Percentiles rank a stretch among this genome's conserved stretches.
These are phyloP conservation scores for Corvus moneduloides DNA, from an alignment of 2,113 vertebrate species.

Conservation along the genomic window DNA sequence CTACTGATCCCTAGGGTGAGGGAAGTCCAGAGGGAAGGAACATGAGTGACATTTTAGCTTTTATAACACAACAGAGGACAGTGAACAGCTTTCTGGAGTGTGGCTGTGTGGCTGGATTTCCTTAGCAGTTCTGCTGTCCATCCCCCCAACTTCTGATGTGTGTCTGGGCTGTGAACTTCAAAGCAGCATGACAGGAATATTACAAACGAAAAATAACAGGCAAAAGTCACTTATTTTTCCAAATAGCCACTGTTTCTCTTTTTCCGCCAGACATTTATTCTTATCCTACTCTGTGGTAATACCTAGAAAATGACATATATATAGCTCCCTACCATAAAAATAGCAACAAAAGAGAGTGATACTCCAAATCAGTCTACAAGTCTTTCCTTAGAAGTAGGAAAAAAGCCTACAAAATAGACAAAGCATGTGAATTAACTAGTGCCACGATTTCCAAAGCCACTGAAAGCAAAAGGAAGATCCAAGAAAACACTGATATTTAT, in stretches of 20 bases:
- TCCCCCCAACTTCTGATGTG: not conserved
- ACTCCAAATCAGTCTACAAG: not conserved
- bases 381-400: constrained; percentile 32
- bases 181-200: not conserved
- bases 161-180: not conserved
- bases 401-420: constrained; percentile 7
- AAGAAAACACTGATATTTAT: constrained; percentile 67
- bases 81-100: not conserved
- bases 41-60: constrained; percentile 47
- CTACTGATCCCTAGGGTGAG: constrained; percentile 37
- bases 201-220: not conserved
- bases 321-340: not conserved
- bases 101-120: not conserved
- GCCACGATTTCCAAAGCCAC: constrained; percentile 52
- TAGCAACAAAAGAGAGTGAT: not conserved
- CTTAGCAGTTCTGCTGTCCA: not conserved
- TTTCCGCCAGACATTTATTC: not conserved
- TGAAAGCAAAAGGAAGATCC: constrained; percentile 65
- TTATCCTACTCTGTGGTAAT: not conserved
- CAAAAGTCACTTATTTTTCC: not conserved
- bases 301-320: not conserved
- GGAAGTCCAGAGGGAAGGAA: constrained; percentile 28
- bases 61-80: not conserved
- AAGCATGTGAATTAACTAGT: constrained; percentile 50
- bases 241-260: not conserved